Conservation (phyloP, 2,888 invertebrate genomes). For the Podabrus alpinus region DNA sequence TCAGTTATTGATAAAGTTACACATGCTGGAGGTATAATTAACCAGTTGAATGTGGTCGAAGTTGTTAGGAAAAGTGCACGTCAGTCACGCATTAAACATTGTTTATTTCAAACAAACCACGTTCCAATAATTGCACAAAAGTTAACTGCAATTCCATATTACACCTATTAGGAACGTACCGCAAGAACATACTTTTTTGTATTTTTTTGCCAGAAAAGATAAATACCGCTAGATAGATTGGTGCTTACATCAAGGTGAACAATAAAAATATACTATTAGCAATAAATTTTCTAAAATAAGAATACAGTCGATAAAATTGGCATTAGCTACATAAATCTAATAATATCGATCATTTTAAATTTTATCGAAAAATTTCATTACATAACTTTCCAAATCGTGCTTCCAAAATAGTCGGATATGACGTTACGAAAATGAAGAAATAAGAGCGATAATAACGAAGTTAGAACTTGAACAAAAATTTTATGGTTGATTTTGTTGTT, state of each 20-base stretch:
- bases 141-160: conserved; percentile 14
- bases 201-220: neutral
- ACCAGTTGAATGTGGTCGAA: conserved; percentile 8
- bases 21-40: conserved; percentile 15
- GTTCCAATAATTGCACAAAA: conserved; percentile 29
- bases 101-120: conserved; percentile 31
- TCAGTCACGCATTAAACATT: conserved; percentile 32
- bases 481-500: too few species aligned
- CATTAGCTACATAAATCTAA: neutral
- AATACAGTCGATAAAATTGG: neutral
- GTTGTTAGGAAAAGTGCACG: conserved; percentile 26
- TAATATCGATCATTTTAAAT: neutral
- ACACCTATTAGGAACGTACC: neutral
- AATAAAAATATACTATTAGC: neutral
- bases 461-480: too few species aligned
- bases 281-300: neutral
- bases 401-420: too few species aligned
- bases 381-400: too few species aligned
- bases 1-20: conserved; percentile 13
- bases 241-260: neutral
- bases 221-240: neutral
- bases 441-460: too few species aligned
- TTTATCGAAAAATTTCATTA: neutral
- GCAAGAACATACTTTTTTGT: neutral
- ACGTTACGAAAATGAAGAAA: too few species aligned